Evolutionary conservation across 1,140 invertebrate genomes (phyloP).

Genomic region (Berghia stephanieae): DNA sequence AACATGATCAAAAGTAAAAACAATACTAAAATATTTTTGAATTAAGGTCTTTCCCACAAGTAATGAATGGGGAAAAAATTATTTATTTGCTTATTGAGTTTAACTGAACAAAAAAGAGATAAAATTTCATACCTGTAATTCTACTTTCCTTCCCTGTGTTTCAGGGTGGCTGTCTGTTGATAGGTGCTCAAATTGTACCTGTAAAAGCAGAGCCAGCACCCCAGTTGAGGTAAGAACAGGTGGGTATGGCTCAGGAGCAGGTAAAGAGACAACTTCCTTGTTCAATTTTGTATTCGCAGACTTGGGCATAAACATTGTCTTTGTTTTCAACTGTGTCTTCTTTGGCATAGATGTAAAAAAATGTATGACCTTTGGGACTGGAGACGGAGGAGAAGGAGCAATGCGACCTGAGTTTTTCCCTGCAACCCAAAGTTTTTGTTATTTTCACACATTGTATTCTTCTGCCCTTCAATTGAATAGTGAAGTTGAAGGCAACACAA

Average conservation of each 20-base stretch:
- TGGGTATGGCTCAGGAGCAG: conserved; percentile 58
- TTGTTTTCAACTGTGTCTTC: conserved; percentile 63
- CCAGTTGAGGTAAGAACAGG: conserved; percentile 65
- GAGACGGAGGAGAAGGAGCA: conserved; percentile 64
- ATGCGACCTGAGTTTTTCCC: conserved; percentile 60
- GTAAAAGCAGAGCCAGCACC: conserved; percentile 61
- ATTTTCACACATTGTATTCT: conserved; percentile 58
- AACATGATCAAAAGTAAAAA: no score
- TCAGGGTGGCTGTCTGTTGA: conserved; percentile 59
- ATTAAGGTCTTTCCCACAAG: no score
- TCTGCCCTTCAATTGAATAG: conserved; percentile 64
- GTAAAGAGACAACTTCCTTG: conserved; percentile 48
- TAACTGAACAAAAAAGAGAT: no score
- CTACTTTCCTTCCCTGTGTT: conserved; percentile 60
- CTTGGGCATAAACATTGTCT: conserved; percentile 65
- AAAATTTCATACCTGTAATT: conserved; percentile 60
- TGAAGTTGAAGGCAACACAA: conserved; percentile 65
- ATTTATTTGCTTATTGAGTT: no score
- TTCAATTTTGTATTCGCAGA: conserved; percentile 66
- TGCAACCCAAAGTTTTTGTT: conserved; percentile 64
- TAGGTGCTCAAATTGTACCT: conserved; percentile 60
- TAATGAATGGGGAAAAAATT: no score
- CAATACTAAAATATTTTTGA: no score
- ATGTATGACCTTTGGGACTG: conserved; percentile 63
- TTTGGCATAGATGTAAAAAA: conserved; percentile 65